These are phyloP conservation scores for Charina bottae DNA, from an alignment of 2,113 vertebrate genomes.

Conservation along the genomic window DNA sequence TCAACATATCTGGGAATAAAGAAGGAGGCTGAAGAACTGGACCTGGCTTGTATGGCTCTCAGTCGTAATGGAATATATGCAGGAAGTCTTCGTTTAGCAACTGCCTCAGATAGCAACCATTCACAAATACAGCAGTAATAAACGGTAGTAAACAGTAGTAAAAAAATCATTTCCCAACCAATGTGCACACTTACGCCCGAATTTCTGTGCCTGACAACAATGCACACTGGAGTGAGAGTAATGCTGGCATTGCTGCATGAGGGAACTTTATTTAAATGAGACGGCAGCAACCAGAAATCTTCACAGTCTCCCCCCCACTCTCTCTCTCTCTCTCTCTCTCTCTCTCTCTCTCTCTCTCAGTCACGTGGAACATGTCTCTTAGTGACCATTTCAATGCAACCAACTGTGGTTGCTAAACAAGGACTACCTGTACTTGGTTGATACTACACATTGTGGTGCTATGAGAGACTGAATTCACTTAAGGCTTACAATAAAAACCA, in stretches of 20 bases:
- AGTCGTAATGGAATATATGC: background rate
- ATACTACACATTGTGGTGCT: background rate
- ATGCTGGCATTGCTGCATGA: background rate
- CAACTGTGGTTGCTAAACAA: no score
- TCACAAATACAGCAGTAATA: background rate
- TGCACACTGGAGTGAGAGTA: background rate
- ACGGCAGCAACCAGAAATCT: background rate
- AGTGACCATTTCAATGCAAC: no score
- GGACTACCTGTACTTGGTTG: background rate
- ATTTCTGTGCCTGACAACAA: background rate
- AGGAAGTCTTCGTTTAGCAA: background rate
- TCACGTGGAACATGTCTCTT: no score
- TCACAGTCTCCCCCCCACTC: background rate
- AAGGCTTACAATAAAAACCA: background rate
- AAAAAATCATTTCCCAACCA: background rate
- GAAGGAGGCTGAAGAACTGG: background rate
- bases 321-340: background rate
- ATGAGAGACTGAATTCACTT: background rate
- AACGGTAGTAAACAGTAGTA: background rate
- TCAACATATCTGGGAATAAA: background rate
- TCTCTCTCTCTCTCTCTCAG: no score
- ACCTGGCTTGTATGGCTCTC: background rate
- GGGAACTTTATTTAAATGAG: background rate
- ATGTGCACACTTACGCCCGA: background rate
- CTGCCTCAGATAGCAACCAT: background rate